Conservation (phyloP, 2,888 invertebrate species). For the Steinernema scapterisci region DNA sequence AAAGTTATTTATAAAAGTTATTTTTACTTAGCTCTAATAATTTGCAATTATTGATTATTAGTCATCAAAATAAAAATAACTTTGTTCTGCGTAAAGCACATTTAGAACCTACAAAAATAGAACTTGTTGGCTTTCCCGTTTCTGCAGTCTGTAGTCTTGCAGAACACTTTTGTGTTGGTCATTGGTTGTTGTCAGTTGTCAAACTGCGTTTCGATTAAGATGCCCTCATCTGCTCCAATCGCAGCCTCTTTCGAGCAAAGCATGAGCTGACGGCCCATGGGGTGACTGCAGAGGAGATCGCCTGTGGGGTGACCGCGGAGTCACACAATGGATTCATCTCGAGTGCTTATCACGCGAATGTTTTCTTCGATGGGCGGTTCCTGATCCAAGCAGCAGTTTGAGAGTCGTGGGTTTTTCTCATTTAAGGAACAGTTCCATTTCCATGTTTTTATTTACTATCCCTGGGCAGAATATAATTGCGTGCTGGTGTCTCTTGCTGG, state of each 20-base stretch:
- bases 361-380: slow-evolving; percentile 2
- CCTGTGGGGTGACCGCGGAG: slow-evolving; percentile 24
- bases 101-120: too few relatives aligned
- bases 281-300: slow-evolving; percentile 12
- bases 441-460: neutral
- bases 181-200: neutral
- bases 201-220: neutral
- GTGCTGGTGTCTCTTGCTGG: neutral
- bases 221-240: neutral
- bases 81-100: too few relatives aligned
- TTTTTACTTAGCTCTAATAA: too few relatives aligned
- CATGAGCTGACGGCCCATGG: slow-evolving; percentile 15
- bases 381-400: neutral
- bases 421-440: slow-evolving; percentile 1
- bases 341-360: slow-evolving; percentile 20
- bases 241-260: neutral
- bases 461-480: neutral
- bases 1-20: too few relatives aligned
- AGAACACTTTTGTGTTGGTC: neutral
- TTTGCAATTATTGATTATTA: too few relatives aligned
- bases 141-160: neutral
- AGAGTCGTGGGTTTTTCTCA: neutral
- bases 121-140: too few relatives aligned
- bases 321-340: neutral
- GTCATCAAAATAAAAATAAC: too few relatives aligned